Evolutionary conservation across 1,140 invertebrate species (phyloP).

Genomic region (Notospermus geniculatus): DNA sequence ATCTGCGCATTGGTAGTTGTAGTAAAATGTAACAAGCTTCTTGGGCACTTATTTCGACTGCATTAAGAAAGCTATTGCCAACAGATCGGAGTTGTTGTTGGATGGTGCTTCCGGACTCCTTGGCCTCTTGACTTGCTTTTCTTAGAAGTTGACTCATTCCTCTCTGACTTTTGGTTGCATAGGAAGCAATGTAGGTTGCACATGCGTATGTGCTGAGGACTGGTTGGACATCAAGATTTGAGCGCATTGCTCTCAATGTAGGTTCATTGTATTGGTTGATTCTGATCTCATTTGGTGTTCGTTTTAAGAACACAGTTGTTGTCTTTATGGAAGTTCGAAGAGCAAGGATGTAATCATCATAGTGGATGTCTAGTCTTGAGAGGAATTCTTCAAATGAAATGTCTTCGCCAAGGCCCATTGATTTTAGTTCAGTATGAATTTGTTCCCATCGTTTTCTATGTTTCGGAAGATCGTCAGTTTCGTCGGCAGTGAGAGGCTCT

Average conservation of each 20-base stretch:
- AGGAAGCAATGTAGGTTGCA: neutral
- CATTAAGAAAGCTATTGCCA: conserved; percentile 17
- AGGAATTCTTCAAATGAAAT: neutral
- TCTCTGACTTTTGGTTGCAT: neutral
- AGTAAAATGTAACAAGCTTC: conserved; percentile 23
- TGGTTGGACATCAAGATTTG: neutral
- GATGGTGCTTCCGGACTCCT: neutral
- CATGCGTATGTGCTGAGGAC: neutral
- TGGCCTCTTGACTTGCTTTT: neutral
- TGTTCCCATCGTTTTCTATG: too few species aligned
- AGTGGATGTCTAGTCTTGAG: neutral
- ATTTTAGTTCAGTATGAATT: too few species aligned
- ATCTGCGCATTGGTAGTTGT: conserved; percentile 16
- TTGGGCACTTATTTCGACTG: conserved; percentile 26
- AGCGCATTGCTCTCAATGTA: neutral
- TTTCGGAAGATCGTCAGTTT: too few species aligned
- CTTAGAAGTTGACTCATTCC: too few species aligned
- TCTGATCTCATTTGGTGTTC: neutral
- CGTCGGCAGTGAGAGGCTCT: too few species aligned
- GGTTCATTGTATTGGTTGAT: neutral
- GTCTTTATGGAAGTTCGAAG: neutral
- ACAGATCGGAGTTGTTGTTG: neutral
- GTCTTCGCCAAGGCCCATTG: too few species aligned
- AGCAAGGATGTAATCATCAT: neutral
- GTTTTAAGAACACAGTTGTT: neutral